phyloP scores from a whole-genome alignment of 2,113 vertebrate genomes.

The Stigmatopora argus region DNA sequence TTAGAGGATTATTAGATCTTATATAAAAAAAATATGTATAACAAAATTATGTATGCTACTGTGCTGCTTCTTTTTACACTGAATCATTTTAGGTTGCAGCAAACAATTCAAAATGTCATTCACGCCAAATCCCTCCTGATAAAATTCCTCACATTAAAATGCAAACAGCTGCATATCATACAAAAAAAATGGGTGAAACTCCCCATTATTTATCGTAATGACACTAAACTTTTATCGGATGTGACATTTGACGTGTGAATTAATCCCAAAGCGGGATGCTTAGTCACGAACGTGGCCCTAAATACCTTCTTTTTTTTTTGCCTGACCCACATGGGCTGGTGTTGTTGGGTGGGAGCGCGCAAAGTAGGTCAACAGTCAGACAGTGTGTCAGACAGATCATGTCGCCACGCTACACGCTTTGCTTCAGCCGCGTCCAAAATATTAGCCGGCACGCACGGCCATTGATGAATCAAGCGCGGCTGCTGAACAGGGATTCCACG shows the following conservation, averaged over 20 bases:
- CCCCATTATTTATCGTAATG: too few relatives aligned
- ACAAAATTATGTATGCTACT: too few relatives aligned
- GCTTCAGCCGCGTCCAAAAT: slow-evolving; percentile 35
- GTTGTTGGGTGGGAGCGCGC: neutral
- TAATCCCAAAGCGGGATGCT: neutral
- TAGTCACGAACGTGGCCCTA: neutral
- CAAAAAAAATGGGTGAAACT: too few relatives aligned
- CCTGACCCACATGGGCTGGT: slow-evolving; percentile 55
- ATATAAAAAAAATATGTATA: too few relatives aligned
- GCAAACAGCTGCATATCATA: too few relatives aligned
- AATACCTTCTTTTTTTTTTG: slow-evolving; percentile 26
- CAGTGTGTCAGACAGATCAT: slow-evolving; percentile 67
- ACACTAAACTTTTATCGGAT: neutral
- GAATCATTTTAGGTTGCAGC: too few relatives aligned
- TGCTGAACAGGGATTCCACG: slow-evolving; percentile 27
- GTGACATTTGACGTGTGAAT: neutral
- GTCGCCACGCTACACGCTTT: slow-evolving; percentile 52
- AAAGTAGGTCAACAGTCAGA: slow-evolving; percentile 70
- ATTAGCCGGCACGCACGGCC: slow-evolving; percentile 23
- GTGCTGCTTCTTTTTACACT: too few relatives aligned
- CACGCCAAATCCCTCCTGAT: too few relatives aligned
- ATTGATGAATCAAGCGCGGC: neutral
- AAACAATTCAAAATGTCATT: too few relatives aligned
- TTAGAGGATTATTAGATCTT: too few relatives aligned
- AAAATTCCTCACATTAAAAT: too few relatives aligned